Base-by-base conservation (phyloP, 2,888 invertebrate genomes). In the Camptogramma bilineatum region DNA sequence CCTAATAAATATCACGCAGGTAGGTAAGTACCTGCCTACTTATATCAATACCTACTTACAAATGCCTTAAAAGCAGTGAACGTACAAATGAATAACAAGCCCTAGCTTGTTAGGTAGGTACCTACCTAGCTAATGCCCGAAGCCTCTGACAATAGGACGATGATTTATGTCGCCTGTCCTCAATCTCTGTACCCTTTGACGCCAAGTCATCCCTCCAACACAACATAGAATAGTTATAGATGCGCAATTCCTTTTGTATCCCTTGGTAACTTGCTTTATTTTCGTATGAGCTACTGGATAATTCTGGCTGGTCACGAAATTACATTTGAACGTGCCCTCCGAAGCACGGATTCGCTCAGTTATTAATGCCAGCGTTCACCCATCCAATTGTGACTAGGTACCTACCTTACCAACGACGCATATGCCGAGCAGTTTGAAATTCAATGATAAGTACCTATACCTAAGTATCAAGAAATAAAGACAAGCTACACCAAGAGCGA, bases 81-180 rank as follows among this genome's bases (percentile, higher is more conserved):
- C 53, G 39, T 62, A 62, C 48, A 74, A 80, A 80, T 80, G 76
- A 78, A 77, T 78, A n/a, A n/a, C n/a, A n/a, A n/a, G n/a, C n/a
- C n/a, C n/a, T n/a, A 76, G 71, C 68, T 24, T 24, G 31, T 31
- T 8, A 55, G 72, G 66, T 68, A 68, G 73, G 73, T 24, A 24
- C 24, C 24, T 28, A 28, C 74, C 64, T 83, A 80, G 76, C 76
- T 60, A 72, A 72, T 71, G 78, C 77, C 79, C 75, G 70, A 57
- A 52, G 66, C 66, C 73, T 68, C 57, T 16, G 24, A 51, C 64
- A 69, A 65, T 69, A 65, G 66, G 57, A 70, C 71, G 73, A 76
- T 84, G 84, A 85, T 84, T 84, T 77, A 84, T 83, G 76, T 74
- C 73, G 69, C 52, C 69, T 68, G 58, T 65, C 71, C 69, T 62